Evolutionary conservation across 2,113 vertebrate species (phyloP), one percentile per base, ranked within the genome.

Genomic region (Siphamia tubifer): DNA sequence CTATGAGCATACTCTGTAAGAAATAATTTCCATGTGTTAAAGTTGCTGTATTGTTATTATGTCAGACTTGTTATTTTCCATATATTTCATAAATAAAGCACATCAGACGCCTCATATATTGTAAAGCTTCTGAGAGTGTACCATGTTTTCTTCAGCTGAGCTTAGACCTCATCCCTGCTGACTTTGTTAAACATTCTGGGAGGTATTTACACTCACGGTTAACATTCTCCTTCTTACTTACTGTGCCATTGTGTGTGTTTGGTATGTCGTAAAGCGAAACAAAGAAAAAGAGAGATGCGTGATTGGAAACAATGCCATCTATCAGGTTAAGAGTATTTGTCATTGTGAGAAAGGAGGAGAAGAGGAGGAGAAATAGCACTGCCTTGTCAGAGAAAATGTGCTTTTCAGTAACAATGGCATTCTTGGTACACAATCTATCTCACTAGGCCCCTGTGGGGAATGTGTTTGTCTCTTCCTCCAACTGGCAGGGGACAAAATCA

Each of bases 381-480:
- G 82, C 66, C 76, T 77, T 87, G 80, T 86, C 86, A 85, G 64
- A 65, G 68, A 76, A 89, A 89, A 88, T 89, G 76, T 83, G 75
- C 69, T 83, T 87, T 81, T 86, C 85, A 81, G 68, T 82, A 69
- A 83, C 82, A 84, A 85, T 81, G 72, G 72, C 69, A 75, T 79
- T 62, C 51, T 72, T 32, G 73, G 68, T 79, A 52, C 82, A 75
- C 85, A 83, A 87, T 89, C 82, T 85, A 79, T 87, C 78, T 81
- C 77, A 39, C 49, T 24, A 8, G 52, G 49, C 58, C n/a, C 74
- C 86, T 28, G 63, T 81, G 68, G 82, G 83, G 77, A 80, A 80
- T 68, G 40, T 76, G 79, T 80, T 79, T 81, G 81, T 79, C 56
- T 83, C 71, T 72, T 79, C 57, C 63, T 58, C 76, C 66, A 77